Evolutionary conservation across 2,888 invertebrate species (phyloP), one percentile per base, ranked within the genome.

Genomic region (Pomacea canaliculata): DNA sequence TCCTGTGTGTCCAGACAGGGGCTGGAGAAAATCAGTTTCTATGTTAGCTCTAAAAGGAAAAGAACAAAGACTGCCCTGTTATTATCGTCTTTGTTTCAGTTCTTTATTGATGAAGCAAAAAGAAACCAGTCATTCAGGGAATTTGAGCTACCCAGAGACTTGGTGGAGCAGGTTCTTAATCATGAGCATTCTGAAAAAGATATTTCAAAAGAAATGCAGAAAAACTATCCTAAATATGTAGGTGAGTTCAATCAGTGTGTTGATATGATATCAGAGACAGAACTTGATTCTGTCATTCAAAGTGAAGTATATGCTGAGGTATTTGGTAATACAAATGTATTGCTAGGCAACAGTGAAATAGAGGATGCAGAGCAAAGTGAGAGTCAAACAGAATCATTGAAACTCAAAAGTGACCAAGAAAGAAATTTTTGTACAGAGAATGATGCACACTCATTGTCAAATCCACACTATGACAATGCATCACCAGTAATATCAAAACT

Each of bases 71-170:
- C 80, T 63, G 79, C 80, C 65, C 78, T 84, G 37, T 78, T 84
- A 16, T 66, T 87, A 13, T 82, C 84, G 12, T 86, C 87, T 18
- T 78, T 85, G 23, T 87, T 87, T 75, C 87, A 87, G 73, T 85
- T 79, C 77, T 78, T 87, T 1, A 80, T 85, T 70, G 87, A 87
- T 81, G 85, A 86, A 71, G 83, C 80, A 37, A 85, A 82, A 70
- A 81, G 84, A 77, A 69, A 80, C 19, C 76, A 79, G 62, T 73
- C 75, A 59, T 48, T 71, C 3, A 68, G 75, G 70, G 83, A 84
- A 59, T 86, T 86, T 79, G 76, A 75, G 37, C 71, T 84, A 60
- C 85, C 84, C 23, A 46, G 48, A 16, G 66, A 76, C 60, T 70
- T 73, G 18, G 16, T 56, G 51, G 51, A 56, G 79, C 65, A 76